Percentiles rank a stretch among this genome's conserved stretches.
These are phyloP conservation scores for Actinemys pallida DNA, from an alignment of 2,113 vertebrate genomes.

Conservation along the genomic window DNA sequence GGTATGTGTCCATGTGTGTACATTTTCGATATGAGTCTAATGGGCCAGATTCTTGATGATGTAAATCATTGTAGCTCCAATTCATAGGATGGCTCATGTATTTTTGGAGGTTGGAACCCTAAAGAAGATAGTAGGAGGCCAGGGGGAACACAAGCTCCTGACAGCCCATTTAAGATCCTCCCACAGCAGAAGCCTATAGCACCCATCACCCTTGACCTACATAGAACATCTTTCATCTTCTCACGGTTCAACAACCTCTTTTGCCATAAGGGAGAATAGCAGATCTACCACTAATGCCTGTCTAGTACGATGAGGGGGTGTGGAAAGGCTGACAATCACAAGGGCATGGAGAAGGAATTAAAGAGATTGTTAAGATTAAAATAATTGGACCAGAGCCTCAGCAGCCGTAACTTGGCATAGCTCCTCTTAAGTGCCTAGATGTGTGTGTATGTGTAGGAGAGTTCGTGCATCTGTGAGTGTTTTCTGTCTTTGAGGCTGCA, in stretches of 20 bases:
- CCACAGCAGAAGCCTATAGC: not conserved
- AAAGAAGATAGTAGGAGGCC: not conserved
- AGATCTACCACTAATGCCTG: slow-evolving; percentile 33
- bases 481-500: slow-evolving; percentile 25
- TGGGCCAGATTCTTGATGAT: not conserved
- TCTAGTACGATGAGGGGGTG: not conserved
- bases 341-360: slow-evolving; percentile 13
- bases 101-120: not conserved
- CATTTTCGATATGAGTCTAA: not conserved
- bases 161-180: not conserved
- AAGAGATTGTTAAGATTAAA: not conserved
- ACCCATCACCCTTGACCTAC: not conserved
- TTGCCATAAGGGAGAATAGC: not conserved
- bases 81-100: not conserved
- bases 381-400: not conserved
- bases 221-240: not conserved
- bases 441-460: not conserved
- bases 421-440: not conserved
- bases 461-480: not conserved
- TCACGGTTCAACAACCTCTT: not conserved
- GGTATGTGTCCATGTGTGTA: not conserved
- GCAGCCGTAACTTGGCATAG: slow-evolving; percentile 38
- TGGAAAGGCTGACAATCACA: slow-evolving; percentile 42
- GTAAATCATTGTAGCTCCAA: not conserved
- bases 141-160: not conserved